Conservation (phyloP, 2,888 invertebrate genomes). For the Thymelicus acteon region DNA sequence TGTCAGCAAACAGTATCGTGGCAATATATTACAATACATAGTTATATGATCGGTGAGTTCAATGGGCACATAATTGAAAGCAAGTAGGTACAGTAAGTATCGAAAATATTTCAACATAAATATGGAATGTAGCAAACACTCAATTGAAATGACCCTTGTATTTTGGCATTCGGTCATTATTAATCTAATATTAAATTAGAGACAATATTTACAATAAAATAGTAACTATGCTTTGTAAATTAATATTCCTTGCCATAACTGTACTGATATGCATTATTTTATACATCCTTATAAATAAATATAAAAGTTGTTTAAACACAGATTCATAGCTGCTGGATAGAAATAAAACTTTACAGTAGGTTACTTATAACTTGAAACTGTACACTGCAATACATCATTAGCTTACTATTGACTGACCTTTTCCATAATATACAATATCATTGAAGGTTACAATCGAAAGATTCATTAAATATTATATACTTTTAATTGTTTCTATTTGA, state of each 20-base stretch:
- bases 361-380: conserved; percentile 75
- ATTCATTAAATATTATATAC: conserved; percentile 81
- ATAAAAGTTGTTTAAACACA: conserved; percentile 85
- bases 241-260: conserved; percentile 76
- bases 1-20: conserved; percentile 53
- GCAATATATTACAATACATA: conserved; percentile 40
- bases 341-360: conserved; percentile 76
- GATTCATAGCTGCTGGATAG: conserved; percentile 78
- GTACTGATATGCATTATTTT: conserved; percentile 81
- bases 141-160: conserved; percentile 80
- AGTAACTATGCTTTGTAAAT: conserved; percentile 80
- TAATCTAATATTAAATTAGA: conserved; percentile 81
- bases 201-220: conserved; percentile 83
- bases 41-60: conserved; percentile 36
- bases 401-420: conserved; percentile 70
- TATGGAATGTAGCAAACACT: conserved; percentile 85
- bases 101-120: conserved; percentile 83
- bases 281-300: conserved; percentile 74
- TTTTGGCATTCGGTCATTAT: conserved; percentile 72
- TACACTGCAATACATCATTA: conserved; percentile 76
- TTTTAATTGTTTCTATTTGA: conserved; percentile 81
- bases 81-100: conserved; percentile 64
- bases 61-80: conserved; percentile 46
- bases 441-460: conserved; percentile 73
- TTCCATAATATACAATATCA: conserved; percentile 72